Percentiles rank a stretch among this genome's conserved stretches.
Evolutionary conservation across 1,140 invertebrate species (phyloP).

Genomic region (Adelges cooleyi): DNA sequence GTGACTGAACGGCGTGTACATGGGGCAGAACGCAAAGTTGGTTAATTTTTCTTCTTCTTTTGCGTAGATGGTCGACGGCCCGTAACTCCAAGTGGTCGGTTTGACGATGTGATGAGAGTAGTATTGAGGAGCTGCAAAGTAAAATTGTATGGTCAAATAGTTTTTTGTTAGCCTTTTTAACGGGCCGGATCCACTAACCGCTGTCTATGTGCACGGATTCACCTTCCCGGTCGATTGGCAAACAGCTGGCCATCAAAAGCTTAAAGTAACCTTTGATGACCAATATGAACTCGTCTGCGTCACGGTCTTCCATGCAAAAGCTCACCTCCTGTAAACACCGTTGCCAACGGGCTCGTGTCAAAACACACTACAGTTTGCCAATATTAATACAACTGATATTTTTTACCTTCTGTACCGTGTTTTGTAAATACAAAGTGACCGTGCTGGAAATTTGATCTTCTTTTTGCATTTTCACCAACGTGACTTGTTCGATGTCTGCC

Average conservation of each 20-base stretch:
- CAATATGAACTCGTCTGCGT: conserved; percentile 70
- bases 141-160: conserved; percentile 32
- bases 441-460: conserved; percentile 62
- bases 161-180: too few species aligned
- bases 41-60: conserved; percentile 39
- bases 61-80: conserved; percentile 36
- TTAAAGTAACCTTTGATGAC: conserved; percentile 66
- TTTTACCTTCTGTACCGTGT: conserved; percentile 34
- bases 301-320: conserved; percentile 68
- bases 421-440: conserved; percentile 48
- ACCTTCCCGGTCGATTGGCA: conserved; percentile 49
- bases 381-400: background rate
- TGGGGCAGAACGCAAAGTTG: conserved; percentile 43
- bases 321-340: conserved; percentile 46
- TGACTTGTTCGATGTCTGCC: conserved; percentile 66
- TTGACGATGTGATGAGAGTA: conserved; percentile 65
- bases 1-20: conserved; percentile 39
- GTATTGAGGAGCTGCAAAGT: conserved; percentile 61
- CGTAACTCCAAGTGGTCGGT: conserved; percentile 68
- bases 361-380: background rate
- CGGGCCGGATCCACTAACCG: conserved; percentile 18
- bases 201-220: conserved; percentile 51
- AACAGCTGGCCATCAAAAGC: conserved; percentile 47
- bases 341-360: background rate
- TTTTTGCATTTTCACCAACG: conserved; percentile 53